Percentiles rank a stretch among this genome's conserved stretches.
phyloP scores from a whole-genome alignment of 1,140 invertebrate genomes.

The Bombus consobrinus region DNA sequence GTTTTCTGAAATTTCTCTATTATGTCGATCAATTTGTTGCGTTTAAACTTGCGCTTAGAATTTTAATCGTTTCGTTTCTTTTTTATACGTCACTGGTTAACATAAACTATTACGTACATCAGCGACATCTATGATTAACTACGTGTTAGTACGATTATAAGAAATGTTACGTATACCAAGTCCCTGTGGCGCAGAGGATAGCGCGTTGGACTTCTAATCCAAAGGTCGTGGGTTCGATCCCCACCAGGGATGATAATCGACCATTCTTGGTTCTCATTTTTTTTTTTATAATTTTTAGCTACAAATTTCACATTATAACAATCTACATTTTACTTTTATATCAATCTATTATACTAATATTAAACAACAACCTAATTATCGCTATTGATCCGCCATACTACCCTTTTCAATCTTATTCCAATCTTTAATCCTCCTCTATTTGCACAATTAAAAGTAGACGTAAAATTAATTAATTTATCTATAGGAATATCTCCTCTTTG shows the following conservation, averaged over 20 bases:
- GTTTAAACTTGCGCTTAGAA: background rate
- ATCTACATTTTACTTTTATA: too few relatives aligned
- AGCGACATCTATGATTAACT: slow-evolving; percentile 39
- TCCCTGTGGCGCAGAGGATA: slow-evolving; percentile 87
- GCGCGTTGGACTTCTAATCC: slow-evolving; percentile 87
- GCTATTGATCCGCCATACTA: background rate
- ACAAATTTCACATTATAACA: too few relatives aligned
- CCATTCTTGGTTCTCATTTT: background rate
- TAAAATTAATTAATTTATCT: too few relatives aligned
- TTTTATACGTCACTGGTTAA: slow-evolving; percentile 13
- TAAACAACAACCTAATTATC: background rate
- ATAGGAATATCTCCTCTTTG: slow-evolving; percentile 17
- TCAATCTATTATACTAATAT: too few relatives aligned
- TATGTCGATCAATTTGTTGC: background rate
- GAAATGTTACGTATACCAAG: slow-evolving; percentile 48
- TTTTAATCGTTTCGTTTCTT: background rate
- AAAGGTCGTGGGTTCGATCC: slow-evolving; percentile 87
- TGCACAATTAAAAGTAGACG: too few relatives aligned
- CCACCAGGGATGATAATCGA: slow-evolving; percentile 84
- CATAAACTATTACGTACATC: background rate
- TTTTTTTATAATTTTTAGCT: background rate
- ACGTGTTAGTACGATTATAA: background rate
- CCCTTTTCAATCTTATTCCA: background rate
- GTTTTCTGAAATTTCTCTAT: background rate
- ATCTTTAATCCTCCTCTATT: too few relatives aligned